Conservation (phyloP, 2,113 vertebrate species). For the Malurus elegans region DNA sequence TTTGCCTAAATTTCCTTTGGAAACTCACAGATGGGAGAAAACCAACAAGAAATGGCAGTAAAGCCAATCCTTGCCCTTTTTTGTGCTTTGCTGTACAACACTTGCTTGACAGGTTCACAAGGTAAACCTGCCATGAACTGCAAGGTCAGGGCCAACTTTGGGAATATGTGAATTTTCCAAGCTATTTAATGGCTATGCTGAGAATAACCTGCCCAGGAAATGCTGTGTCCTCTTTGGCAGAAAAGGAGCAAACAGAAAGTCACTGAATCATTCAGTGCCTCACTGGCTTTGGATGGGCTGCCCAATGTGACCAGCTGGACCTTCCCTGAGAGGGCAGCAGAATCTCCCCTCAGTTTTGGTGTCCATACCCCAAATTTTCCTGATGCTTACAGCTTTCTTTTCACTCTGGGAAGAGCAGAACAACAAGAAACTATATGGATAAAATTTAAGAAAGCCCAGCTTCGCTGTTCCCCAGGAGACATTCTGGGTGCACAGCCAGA, state of each 20-base stretch:
- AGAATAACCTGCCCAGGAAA: neutral
- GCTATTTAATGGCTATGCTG: neutral
- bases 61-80: neutral
- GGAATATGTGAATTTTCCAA: neutral
- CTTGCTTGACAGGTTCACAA: neutral
- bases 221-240: neutral
- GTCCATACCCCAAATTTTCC: neutral
- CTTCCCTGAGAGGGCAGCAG: neutral
- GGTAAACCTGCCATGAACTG: neutral
- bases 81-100: neutral
- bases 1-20: neutral
- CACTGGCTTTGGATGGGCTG: neutral
- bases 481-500: neutral
- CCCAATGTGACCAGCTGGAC: neutral
- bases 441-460: neutral
- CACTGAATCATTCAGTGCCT: accelerated
- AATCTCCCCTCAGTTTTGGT: neutral
- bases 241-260: neutral
- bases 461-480: neutral
- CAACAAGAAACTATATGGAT: neutral
- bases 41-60: neutral
- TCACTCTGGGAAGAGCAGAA: neutral
- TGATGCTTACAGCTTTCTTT: neutral
- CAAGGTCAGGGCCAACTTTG: neutral
- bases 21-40: neutral